Conservation (phyloP, 92 coral and sea anemone species). For the Pocillopora grandis region DNA sequence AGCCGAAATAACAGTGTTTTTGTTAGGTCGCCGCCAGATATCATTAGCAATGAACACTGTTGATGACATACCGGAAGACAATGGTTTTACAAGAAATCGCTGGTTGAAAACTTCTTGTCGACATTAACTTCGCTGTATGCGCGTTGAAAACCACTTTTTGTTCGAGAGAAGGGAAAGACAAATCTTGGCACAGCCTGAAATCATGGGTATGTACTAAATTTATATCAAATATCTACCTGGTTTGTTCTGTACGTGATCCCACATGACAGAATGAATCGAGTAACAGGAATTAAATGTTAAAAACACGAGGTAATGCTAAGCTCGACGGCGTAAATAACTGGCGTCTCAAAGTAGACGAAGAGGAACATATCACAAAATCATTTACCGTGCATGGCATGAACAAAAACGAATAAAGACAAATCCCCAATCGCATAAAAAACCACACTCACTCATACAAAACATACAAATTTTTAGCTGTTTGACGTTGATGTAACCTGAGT, state of each 20-base stretch:
- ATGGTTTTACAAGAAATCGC: constrained; percentile 24
- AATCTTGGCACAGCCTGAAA: neutral
- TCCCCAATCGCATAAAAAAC: neutral
- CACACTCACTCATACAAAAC: neutral
- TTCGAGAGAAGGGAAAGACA: neutral
- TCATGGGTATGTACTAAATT: constrained; percentile 28
- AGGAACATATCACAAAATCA: neutral
- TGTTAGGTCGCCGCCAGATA: constrained; percentile 43
- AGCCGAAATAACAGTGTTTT: constrained; percentile 31
- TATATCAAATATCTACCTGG: neutral
- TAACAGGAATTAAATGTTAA: neutral
- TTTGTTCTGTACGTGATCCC: neutral
- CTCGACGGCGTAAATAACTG: neutral
- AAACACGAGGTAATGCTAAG: constrained; percentile 13
- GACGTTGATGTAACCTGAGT: neutral
- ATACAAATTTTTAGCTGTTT: neutral
- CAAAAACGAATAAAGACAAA: neutral
- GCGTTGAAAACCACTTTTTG: neutral
- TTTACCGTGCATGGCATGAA: neutral
- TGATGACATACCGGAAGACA: constrained; percentile 31
- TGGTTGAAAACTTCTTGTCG: constrained; percentile 14
- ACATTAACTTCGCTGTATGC: neutral
- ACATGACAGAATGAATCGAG: neutral
- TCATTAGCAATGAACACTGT: constrained; percentile 36
- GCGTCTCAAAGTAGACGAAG: neutral